Conservation (phyloP, 2,888 invertebrate species). For the Leptinotarsa haldemani region DNA sequence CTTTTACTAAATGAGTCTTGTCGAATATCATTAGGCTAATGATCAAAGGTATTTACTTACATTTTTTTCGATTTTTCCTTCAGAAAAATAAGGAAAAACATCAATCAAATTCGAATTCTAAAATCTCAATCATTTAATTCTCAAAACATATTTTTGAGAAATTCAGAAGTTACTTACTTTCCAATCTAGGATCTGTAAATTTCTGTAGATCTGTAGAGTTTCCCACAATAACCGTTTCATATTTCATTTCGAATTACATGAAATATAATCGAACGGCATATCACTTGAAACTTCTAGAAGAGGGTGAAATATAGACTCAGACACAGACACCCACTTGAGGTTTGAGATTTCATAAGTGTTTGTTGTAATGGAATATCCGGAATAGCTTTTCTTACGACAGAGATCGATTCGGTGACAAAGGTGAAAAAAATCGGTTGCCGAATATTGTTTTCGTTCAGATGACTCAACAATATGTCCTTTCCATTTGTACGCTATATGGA, state of each 20-base stretch:
- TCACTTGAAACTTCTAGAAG: slow-evolving; percentile 19
- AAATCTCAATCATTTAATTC: background rate
- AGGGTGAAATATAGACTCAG: slow-evolving; percentile 31
- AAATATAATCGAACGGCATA: slow-evolving; percentile 11
- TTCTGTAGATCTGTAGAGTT: background rate
- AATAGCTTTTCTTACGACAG: slow-evolving; percentile 20
- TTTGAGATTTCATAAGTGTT: slow-evolving; percentile 22
- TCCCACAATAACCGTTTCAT: slow-evolving; percentile 1
- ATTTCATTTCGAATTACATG: slow-evolving; percentile 2
- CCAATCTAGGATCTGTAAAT: background rate
- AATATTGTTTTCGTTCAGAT: background rate
- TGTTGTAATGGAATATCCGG: slow-evolving; percentile 32
- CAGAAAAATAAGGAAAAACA: too few relatives aligned
- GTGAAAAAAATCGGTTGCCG: slow-evolving; percentile 2
- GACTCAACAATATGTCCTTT: background rate
- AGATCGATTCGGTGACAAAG: slow-evolving; percentile 10
- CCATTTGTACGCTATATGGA: background rate
- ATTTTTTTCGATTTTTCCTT: too few relatives aligned
- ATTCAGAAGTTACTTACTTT: background rate
- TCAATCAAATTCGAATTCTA: too few relatives aligned
- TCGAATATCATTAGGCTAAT: too few relatives aligned
- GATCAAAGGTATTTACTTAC: too few relatives aligned
- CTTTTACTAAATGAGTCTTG: too few relatives aligned
- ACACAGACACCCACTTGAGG: slow-evolving; percentile 12
- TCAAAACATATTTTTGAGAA: background rate